These are phyloP conservation scores for Pandemis cinnamomeana DNA, from an alignment of 2,888 invertebrate genomes.

Conservation along the genomic window DNA sequence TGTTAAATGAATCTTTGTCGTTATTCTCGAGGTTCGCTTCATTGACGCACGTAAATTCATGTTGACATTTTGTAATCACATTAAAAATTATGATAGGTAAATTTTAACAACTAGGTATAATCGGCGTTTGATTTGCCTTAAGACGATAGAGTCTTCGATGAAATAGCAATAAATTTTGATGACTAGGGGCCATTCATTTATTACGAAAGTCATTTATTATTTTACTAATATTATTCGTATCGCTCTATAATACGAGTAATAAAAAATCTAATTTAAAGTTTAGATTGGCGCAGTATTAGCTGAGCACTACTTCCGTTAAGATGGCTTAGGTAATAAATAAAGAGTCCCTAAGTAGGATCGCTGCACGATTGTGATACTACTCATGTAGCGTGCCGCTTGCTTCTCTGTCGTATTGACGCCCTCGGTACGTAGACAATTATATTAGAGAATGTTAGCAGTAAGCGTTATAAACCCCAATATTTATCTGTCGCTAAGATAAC, in stretches of 20 bases:
- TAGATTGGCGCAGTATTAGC: neutral
- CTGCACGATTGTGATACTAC: constrained; percentile 80
- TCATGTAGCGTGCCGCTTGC: constrained; percentile 76
- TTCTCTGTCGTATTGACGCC: constrained; percentile 76
- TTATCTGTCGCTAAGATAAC: constrained; percentile 56
- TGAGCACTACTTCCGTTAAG: neutral
- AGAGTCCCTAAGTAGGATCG: constrained; percentile 63
- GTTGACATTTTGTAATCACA: constrained; percentile 36
- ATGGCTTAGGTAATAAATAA: constrained; percentile 12
- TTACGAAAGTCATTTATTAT: constrained; percentile 48
- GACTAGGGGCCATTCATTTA: constrained; percentile 18
- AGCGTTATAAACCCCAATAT: constrained; percentile 75
- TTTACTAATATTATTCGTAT: constrained; percentile 2
- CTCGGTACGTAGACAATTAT: constrained; percentile 80
- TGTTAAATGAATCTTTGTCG: constrained; percentile 49
- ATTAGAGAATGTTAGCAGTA: constrained; percentile 79
- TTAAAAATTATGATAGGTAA: constrained; percentile 34
- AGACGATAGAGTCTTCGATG: constrained; percentile 71
- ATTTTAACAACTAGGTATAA: constrained; percentile 46
- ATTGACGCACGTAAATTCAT: constrained; percentile 23
- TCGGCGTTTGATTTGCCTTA: constrained; percentile 78
- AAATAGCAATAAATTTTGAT: constrained; percentile 78
- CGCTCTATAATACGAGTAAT: neutral
- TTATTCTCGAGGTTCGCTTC: constrained; percentile 27
- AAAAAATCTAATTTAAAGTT: neutral